Conservation (phyloP, 1,140 invertebrate genomes). For the Himalopsyche phryganea region DNA sequence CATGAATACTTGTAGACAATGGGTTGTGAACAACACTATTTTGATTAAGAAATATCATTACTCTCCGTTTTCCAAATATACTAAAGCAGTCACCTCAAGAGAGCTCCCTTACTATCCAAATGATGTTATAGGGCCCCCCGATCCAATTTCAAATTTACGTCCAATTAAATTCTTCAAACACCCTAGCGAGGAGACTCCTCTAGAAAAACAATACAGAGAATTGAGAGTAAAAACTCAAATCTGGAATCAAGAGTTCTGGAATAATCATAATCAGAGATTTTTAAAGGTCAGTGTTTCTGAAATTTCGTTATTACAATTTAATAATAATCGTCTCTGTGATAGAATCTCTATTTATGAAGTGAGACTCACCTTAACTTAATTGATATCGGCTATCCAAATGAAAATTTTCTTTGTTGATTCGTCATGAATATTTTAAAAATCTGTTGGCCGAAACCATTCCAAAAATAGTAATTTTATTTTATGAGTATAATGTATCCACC, state of each 20-base stretch:
- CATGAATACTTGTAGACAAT: too few species aligned
- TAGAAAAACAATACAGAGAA: conserved; percentile 63
- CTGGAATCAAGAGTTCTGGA: conserved; percentile 84
- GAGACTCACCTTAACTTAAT: not conserved
- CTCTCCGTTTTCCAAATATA: too few species aligned
- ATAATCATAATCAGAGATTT: conserved; percentile 69
- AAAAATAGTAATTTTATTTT: not conserved
- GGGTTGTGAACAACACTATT: too few species aligned
- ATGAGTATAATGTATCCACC: not conserved
- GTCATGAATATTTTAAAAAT: not conserved
- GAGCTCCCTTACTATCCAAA: not conserved
- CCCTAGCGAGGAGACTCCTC: conserved; percentile 64
- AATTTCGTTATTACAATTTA: conserved; percentile 6
- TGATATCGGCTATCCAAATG: not conserved
- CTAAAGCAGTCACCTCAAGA: not conserved
- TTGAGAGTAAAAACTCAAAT: conserved; percentile 64
- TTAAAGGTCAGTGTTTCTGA: conserved; percentile 46
- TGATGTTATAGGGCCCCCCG: conserved; percentile 70
- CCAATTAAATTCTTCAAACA: conserved; percentile 63
- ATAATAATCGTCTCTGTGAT: not conserved
- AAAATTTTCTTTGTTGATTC: not conserved
- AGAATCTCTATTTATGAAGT: not conserved
- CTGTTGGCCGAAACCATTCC: not conserved
- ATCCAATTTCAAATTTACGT: conserved; percentile 73
- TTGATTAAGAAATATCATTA: too few species aligned